Conservation (phyloP, 1,140 invertebrate genomes). For the Hyles vespertilio region DNA sequence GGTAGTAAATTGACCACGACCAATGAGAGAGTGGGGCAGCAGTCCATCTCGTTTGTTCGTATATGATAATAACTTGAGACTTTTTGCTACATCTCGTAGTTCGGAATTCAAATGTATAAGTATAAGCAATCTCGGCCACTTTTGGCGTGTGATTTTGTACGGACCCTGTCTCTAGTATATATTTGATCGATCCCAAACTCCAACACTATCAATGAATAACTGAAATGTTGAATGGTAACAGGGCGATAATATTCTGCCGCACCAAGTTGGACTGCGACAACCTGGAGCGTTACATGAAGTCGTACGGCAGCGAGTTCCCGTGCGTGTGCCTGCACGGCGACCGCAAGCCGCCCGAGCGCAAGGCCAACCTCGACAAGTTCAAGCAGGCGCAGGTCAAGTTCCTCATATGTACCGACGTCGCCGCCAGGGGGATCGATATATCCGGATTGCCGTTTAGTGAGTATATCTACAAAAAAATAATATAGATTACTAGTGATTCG, state of each 20-base stretch:
- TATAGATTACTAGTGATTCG: too few relatives aligned
- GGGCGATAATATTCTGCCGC: conserved; percentile 97
- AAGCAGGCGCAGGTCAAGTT: conserved; percentile 92
- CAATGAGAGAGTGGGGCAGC: too few relatives aligned
- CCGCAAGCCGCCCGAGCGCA: conserved; percentile 93
- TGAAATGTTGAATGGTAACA: conserved; percentile 22
- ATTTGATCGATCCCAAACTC: too few relatives aligned
- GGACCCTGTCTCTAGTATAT: too few relatives aligned
- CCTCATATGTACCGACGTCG: conserved; percentile 99
- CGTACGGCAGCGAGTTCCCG: conserved; percentile 79
- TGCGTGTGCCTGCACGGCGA: conserved; percentile 99
- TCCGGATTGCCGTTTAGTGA: conserved; percentile 96
- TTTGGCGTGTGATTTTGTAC: too few relatives aligned
- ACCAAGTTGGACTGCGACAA: conserved; percentile 99
- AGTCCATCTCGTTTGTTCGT: too few relatives aligned
- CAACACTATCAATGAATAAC: too few relatives aligned
- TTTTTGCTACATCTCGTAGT: too few relatives aligned
- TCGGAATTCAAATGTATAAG: too few relatives aligned
- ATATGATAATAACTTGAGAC: too few relatives aligned
- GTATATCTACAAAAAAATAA: conserved; percentile 26
- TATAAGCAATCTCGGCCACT: too few relatives aligned
- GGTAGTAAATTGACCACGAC: too few relatives aligned
- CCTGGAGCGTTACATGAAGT: conserved; percentile 93
- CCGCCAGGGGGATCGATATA: conserved; percentile 97
- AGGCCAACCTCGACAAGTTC: conserved; percentile 94